These are phyloP conservation scores for Oreochromis grahami DNA, from an alignment of 2,797 vertebrate genomes.

Conservation along the genomic window DNA sequence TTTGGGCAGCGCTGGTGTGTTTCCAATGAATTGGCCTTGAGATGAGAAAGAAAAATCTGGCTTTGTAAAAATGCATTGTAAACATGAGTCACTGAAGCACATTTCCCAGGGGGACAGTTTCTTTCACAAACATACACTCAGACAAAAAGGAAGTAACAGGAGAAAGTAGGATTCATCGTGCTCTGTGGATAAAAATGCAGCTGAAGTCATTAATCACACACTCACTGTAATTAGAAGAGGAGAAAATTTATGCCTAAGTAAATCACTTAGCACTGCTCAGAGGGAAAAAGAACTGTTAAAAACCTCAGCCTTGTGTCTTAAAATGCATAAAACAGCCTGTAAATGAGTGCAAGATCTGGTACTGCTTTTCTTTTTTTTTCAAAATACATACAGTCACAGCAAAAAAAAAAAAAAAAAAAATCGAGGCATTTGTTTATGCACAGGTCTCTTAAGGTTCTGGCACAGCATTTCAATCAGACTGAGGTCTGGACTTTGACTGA, in stretches of 20 bases:
- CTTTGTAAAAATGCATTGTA: slow-evolving; percentile 38
- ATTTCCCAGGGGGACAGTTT: not conserved
- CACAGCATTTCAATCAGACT: not conserved
- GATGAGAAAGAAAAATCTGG: slow-evolving; percentile 8
- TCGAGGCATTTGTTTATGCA: not conserved
- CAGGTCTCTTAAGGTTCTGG: not conserved
- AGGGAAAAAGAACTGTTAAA: not conserved
- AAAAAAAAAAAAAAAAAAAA: not conserved
- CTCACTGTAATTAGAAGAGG: slow-evolving; percentile 20
- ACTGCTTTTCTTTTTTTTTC: not conserved
- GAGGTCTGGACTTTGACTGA: not conserved
- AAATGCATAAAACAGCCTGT: not conserved
- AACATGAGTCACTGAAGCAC: slow-evolving; percentile 19
- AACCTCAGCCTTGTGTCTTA: not conserved
- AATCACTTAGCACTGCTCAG: slow-evolving; percentile 14
- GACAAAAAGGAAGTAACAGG: not conserved
- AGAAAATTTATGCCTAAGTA: slow-evolving; percentile 27
- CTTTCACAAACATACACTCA: not conserved
- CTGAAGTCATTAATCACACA: slow-evolving; percentile 39
- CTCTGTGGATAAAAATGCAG: not conserved
- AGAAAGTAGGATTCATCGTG: not conserved
- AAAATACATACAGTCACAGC: not conserved
- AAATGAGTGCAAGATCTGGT: not conserved
- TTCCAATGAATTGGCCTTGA: slow-evolving; percentile 40
- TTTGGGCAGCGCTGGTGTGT: slow-evolving; percentile 15